phyloP scores from a whole-genome alignment of 2,888 invertebrate genomes.

The Ganaspis brasiliensis region DNA sequence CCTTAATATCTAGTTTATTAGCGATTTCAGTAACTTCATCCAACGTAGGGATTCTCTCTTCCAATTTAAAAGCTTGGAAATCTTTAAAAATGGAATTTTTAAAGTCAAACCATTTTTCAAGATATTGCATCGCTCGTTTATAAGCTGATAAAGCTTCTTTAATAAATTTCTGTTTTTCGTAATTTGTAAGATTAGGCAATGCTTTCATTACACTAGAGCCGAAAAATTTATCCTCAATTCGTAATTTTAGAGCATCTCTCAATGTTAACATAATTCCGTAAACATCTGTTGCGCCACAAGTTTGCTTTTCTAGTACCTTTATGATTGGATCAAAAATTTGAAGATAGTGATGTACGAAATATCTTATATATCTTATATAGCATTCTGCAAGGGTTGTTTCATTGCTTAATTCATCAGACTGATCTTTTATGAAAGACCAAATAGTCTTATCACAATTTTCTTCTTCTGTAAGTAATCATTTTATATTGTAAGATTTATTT shows the following conservation, averaged over 20 bases:
- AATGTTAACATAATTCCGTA: slow-evolving; percentile 23
- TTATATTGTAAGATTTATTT: not conserved
- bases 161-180: slow-evolving; percentile 29
- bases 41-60: not conserved
- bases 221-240: slow-evolving; percentile 31
- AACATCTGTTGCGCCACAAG: slow-evolving; percentile 17
- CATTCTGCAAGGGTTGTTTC: slow-evolving; percentile 46
- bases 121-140: slow-evolving; percentile 28
- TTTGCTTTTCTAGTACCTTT: slow-evolving; percentile 29
- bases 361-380: no score
- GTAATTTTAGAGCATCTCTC: slow-evolving; percentile 29
- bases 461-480: slow-evolving; percentile 39
- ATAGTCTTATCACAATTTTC: slow-evolving; percentile 43
- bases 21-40: not conserved
- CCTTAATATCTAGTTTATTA: no score
- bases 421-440: slow-evolving; percentile 47
- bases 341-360: slow-evolving; percentile 38
- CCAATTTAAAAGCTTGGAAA: not conserved
- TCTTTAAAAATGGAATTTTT: not conserved
- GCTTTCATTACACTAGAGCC: slow-evolving; percentile 42
- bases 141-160: slow-evolving; percentile 38
- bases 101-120: slow-evolving; percentile 31
- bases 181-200: slow-evolving; percentile 6
- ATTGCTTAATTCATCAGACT: slow-evolving; percentile 40
- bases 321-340: slow-evolving; percentile 25